phyloP scores from a whole-genome alignment of 2,797 vertebrate species.

The Coccyzus lansbergi region DNA sequence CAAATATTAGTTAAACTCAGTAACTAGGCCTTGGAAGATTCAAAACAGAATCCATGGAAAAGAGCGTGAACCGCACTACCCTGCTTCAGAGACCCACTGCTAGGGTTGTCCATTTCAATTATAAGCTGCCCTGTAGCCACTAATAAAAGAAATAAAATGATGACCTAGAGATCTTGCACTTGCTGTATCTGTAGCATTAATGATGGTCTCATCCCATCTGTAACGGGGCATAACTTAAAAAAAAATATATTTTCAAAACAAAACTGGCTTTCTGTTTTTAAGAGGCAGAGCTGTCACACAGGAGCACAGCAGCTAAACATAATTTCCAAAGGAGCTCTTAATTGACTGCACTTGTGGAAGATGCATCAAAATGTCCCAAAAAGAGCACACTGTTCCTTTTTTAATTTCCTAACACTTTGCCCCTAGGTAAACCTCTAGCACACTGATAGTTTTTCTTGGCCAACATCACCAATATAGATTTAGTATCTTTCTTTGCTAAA shows the following conservation, averaged over 20 bases:
- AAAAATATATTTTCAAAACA: background rate
- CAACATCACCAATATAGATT: background rate
- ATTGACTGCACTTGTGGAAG: constrained; percentile 34
- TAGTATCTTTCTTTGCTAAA: constrained; percentile 6
- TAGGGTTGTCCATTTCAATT: background rate
- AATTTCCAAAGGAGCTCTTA: constrained; percentile 20
- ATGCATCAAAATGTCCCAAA: constrained; percentile 40
- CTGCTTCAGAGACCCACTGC: background rate
- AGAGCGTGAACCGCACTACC: background rate
- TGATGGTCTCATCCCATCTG: background rate
- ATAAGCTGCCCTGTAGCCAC: background rate
- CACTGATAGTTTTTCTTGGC: constrained; percentile 12
- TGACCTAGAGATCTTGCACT: background rate
- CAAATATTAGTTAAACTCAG: background rate
- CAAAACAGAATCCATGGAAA: background rate
- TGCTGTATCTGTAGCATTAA: background rate
- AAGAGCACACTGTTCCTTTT: background rate
- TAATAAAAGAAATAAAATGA: background rate
- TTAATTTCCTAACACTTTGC: constrained; percentile 22
- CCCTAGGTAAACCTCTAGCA: constrained; percentile 10
- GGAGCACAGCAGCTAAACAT: background rate
- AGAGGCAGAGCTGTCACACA: background rate
- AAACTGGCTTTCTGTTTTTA: background rate
- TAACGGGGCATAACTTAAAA: background rate
- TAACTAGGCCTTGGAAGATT: background rate